phyloP scores from a whole-genome alignment of 2,113 vertebrate genomes.

The Chaetodon trifascialis region DNA sequence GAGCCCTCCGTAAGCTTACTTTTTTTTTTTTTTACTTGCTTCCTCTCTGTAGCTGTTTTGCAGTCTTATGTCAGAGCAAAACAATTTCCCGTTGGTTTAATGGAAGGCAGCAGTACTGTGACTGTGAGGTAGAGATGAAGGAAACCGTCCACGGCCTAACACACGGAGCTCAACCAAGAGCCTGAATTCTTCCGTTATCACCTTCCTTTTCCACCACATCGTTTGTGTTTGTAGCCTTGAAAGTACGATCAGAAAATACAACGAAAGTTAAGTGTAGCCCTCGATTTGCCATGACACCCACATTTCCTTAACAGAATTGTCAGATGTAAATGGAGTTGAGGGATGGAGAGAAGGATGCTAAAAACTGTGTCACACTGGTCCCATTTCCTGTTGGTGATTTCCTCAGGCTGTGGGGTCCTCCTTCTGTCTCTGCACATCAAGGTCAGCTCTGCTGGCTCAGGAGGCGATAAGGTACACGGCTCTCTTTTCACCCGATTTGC shows the following conservation, averaged over 20 bases:
- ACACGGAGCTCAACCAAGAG: background rate
- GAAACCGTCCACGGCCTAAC: background rate
- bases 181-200: constrained; percentile 1
- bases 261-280: background rate
- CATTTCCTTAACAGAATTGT: constrained; percentile 8
- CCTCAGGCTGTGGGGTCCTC: constrained; percentile 62
- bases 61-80: constrained; percentile 61
- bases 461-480: constrained; percentile 27
- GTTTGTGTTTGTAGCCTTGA: background rate
- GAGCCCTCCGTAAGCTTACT: constrained; percentile 8
- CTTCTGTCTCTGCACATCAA: constrained; percentile 62
- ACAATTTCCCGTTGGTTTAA: constrained; percentile 60
- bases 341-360: constrained; percentile 28
- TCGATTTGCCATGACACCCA: background rate
- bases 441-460: constrained; percentile 35
- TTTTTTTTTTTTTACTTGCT: constrained; percentile 24
- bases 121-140: constrained; percentile 10
- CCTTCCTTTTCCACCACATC: background rate
- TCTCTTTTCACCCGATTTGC: constrained; percentile 29
- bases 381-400: constrained; percentile 54
- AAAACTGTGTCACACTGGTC: constrained; percentile 56
- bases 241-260: background rate
- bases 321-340: constrained; percentile 22
- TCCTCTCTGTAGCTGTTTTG: constrained; percentile 26
- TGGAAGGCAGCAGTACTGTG: constrained; percentile 28